Evolutionary conservation across 2,113 vertebrate genomes (phyloP), one percentile per base, ranked within the genome.

Genomic region (Connochaetes taurinus): DNA sequence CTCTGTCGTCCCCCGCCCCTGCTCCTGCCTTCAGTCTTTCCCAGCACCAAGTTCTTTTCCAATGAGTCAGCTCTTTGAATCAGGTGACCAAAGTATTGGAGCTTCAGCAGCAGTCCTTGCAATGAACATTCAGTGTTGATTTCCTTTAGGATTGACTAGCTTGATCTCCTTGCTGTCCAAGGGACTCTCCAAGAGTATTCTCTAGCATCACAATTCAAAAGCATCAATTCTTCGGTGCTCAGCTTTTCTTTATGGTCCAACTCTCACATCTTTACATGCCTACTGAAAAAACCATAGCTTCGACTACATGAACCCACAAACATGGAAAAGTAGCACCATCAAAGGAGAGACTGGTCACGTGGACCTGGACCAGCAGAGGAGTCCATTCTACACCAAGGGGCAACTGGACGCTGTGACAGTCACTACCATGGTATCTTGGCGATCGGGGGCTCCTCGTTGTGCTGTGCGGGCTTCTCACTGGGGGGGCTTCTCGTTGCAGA

Each of bases 1-100:
- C 36, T 76, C 36, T 27, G 40, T 76, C 23, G 0, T 23, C n/a
- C 67, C 23, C 71, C 1, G 1, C n/a, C 19, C n/a, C 3, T 76
- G 12, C 71, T 74, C 71, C n/a, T 76, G 11, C 40, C 40, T 14
- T 76, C 62, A 67, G 16, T 67, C 71, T 76, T 25, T 76, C 71
- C 71, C 40, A 76, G 23, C 71, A 76, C 40, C 40, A 76, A 7
- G 71, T 40, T 76, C 23, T 43, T 76, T 76, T 43, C 40, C 71
- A 43, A 1, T 27, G 71, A 25, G 71, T 76, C 71, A 76, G 71
- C 71, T 76, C 71, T 76, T 43, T 14, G 36, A n/a, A 40, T 76
- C 36, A 43, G 23, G 71, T 43, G 71, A 12, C 23, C 71, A 43
- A 76, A 76, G 71, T 43, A 43, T 14, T 43, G 40, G 36, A 43